Conservation (phyloP, 2,113 vertebrate species). For the Vulpes lagopus region DNA sequence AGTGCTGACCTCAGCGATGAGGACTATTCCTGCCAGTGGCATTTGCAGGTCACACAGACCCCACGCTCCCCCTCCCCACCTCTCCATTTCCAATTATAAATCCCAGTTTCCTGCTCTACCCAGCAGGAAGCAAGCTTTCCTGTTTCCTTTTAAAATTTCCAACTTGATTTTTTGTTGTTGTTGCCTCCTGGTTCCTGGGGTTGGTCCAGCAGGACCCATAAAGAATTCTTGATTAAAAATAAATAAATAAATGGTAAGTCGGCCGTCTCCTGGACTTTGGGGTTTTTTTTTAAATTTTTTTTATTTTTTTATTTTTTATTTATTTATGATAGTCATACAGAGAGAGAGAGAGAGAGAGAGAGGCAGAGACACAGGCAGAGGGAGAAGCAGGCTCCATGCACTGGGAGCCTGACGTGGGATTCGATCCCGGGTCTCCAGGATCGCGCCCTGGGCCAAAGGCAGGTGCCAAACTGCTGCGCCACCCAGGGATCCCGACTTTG, state of each 20-base stretch:
- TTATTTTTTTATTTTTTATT: too few relatives aligned
- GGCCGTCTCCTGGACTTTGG: rapidly evolving
- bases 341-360: too few relatives aligned
- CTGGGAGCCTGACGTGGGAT: too few relatives aligned
- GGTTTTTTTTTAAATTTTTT: background rate
- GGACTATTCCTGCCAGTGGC: rapidly evolving
- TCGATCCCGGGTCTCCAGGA: too few relatives aligned
- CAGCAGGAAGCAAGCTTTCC: background rate
- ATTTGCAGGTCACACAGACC: background rate
- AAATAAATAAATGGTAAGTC: background rate
- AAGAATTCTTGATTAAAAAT: background rate
- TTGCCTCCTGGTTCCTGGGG: background rate
- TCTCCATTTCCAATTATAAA: background rate
- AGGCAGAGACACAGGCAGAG: too few relatives aligned
- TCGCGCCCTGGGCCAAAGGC: too few relatives aligned
- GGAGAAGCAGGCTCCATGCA: too few relatives aligned
- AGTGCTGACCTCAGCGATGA: rapidly evolving
- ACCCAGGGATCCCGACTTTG: background rate
- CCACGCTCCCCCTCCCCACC: background rate
- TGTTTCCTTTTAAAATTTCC: background rate
- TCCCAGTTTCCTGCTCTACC: background rate
- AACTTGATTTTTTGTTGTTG: background rate
- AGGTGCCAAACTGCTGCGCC: too few relatives aligned
- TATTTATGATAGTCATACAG: too few relatives aligned
- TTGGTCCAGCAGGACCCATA: background rate